Conservation (phyloP, 2,888 invertebrate genomes). For the Podotricha telesiphe region DNA sequence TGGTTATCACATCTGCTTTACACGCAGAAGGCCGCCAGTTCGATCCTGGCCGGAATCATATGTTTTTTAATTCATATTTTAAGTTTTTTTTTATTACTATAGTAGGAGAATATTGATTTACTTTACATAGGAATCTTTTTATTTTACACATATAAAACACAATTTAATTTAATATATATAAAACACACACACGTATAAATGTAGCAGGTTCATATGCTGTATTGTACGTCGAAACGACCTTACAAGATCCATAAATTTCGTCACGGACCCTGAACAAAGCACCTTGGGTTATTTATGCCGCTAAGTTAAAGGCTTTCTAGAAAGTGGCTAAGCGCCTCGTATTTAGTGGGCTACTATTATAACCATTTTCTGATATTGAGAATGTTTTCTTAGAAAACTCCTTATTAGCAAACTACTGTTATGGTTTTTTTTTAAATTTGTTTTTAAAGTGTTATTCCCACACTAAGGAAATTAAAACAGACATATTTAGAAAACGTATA, state of each 20-base stretch:
- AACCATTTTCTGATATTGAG: neutral
- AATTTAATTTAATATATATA: no score
- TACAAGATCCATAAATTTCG: conserved; percentile 18
- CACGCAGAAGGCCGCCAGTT: conserved; percentile 40
- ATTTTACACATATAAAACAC: no score
- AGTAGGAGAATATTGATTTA: no score
- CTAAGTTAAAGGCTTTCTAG: conserved; percentile 9
- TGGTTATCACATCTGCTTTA: conserved; percentile 38
- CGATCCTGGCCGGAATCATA: conserved; percentile 38
- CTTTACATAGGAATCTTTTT: no score
- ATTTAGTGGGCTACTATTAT: neutral
- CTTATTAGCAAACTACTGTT: neutral
- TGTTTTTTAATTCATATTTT: neutral
- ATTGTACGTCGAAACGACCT: conserved; percentile 2
- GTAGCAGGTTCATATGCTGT: neutral
- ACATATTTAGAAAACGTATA: no score
- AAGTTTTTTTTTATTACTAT: neutral
- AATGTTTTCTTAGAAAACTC: conserved; percentile 2
- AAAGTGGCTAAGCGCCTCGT: neutral
- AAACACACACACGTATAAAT: no score
- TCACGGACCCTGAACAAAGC: conserved; percentile 16
- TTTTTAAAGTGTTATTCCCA: no score
- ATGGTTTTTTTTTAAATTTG: no score
- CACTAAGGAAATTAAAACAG: no score
- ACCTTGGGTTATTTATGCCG: conserved; percentile 18